phyloP scores from a whole-genome alignment of 2,797 vertebrate species.

The Lepus townsendii region DNA sequence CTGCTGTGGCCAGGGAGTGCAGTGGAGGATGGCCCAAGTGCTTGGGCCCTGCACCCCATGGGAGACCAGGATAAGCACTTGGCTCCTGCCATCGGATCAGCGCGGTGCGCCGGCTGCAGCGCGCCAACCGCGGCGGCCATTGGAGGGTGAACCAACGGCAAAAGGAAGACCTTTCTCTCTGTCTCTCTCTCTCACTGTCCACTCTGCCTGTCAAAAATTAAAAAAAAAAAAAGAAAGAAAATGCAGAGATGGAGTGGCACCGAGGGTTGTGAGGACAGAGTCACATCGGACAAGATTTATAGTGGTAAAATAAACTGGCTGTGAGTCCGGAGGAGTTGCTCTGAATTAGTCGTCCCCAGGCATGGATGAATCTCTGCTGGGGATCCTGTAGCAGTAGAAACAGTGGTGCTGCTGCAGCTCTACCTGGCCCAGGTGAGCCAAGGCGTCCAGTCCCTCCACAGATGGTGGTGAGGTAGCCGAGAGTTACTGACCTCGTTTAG shows the following conservation, averaged over 20 bases:
- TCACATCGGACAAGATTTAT: not conserved
- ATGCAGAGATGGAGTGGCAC: not conserved
- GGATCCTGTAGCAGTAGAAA: not conserved
- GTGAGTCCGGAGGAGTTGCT: slow-evolving; percentile 41
- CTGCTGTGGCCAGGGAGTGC: too few species aligned
- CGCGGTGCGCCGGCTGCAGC: too few species aligned
- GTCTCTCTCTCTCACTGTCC: too few species aligned
- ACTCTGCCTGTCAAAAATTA: too few species aligned
- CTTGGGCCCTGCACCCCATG: too few species aligned
- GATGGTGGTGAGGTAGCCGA: not conserved
- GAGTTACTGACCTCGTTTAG: slow-evolving; percentile 51
- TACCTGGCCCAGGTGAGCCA: not conserved
- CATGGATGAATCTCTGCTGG: not conserved
- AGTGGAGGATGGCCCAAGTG: too few species aligned
- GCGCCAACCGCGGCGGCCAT: too few species aligned
- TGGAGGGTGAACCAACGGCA: too few species aligned
- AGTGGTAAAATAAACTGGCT: not conserved
- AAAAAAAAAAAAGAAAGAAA: too few species aligned
- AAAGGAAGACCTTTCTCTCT: too few species aligned
- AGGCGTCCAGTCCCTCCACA: not conserved
- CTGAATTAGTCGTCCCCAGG: not conserved
- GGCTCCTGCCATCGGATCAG: too few species aligned
- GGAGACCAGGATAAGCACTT: too few species aligned
- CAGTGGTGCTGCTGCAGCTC: not conserved
- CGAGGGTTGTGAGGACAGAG: slow-evolving; percentile 32